These are phyloP conservation scores for Yoshiicerus persimilis DNA, from an alignment of 1,140 invertebrate genomes.

Conservation along the genomic window DNA sequence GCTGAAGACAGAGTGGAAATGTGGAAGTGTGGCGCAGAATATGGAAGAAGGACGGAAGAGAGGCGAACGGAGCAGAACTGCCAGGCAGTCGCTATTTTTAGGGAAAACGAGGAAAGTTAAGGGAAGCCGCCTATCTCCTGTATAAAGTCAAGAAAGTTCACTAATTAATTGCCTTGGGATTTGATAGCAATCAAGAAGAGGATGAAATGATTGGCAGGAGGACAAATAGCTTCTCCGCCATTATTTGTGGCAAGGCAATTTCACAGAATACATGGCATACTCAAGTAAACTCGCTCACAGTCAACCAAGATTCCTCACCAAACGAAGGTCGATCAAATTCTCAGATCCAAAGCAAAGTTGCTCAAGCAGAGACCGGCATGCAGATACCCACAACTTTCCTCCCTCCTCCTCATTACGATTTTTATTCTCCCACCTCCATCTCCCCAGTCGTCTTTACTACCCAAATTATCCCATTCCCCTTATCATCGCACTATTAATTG, in stretches of 20 bases:
- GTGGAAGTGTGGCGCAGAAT: not conserved
- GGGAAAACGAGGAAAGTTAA: not conserved
- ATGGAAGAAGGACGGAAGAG: not conserved
- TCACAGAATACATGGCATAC: not conserved
- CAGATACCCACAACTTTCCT: not conserved
- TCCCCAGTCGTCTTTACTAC: not conserved
- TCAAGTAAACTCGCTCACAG: not conserved
- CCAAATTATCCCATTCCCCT: not conserved
- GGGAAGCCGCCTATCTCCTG: not conserved
- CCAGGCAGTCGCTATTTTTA: not conserved
- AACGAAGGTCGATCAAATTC: not conserved
- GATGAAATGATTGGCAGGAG: constrained; percentile 18
- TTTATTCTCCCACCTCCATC: not conserved
- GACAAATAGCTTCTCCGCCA: constrained; percentile 12
- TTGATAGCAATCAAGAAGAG: constrained; percentile 28
- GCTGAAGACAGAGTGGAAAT: not conserved
- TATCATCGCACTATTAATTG: not conserved
- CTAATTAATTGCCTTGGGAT: constrained; percentile 32
- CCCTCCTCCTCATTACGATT: not conserved
- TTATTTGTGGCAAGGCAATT: not conserved
- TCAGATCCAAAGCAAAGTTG: not conserved
- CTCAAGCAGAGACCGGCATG: not conserved
- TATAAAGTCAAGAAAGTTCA: constrained; percentile 14
- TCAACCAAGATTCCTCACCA: not conserved
- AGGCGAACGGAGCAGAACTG: not conserved